phyloP scores from a whole-genome alignment of 2,797 vertebrate genomes.

The Characodon lateralis region DNA sequence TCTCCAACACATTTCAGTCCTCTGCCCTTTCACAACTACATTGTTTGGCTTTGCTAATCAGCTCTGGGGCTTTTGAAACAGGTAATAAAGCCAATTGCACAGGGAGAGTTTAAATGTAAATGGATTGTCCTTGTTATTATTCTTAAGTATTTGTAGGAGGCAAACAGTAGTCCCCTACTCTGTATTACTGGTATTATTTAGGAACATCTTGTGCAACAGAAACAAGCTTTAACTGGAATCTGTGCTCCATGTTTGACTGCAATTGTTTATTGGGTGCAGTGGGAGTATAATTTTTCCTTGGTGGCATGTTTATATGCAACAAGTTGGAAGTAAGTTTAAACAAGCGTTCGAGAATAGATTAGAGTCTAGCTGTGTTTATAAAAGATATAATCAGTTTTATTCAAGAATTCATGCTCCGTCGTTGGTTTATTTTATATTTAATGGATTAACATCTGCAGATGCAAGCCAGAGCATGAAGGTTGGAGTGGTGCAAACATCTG shows the following conservation, averaged over 20 bases:
- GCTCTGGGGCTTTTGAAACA: slow-evolving; percentile 7
- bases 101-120: neutral
- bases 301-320: slow-evolving; percentile 39
- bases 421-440: slow-evolving; percentile 16
- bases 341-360: neutral
- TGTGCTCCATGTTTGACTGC: slow-evolving; percentile 24
- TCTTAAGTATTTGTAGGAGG: slow-evolving; percentile 17
- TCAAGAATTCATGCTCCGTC: slow-evolving; percentile 28
- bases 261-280: slow-evolving; percentile 28
- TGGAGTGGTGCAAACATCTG: slow-evolving; percentile 2
- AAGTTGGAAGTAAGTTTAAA: slow-evolving; percentile 36
- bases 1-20: slow-evolving; percentile 23
- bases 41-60: slow-evolving; percentile 16
- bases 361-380: slow-evolving; percentile 26
- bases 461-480: slow-evolving; percentile 14
- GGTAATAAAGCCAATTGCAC: slow-evolving; percentile 16
- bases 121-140: neutral
- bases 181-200: slow-evolving; percentile 4
- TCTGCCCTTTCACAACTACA: slow-evolving; percentile 29
- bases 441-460: slow-evolving; percentile 16
- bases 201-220: slow-evolving; percentile 15
- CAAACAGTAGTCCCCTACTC: neutral
- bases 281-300: slow-evolving; percentile 8
- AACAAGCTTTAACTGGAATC: slow-evolving; percentile 45
- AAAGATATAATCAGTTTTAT: slow-evolving; percentile 15